These are phyloP conservation scores for Podarcis lilfordi DNA, from an alignment of 2,797 vertebrate species.

Conservation along the genomic window DNA sequence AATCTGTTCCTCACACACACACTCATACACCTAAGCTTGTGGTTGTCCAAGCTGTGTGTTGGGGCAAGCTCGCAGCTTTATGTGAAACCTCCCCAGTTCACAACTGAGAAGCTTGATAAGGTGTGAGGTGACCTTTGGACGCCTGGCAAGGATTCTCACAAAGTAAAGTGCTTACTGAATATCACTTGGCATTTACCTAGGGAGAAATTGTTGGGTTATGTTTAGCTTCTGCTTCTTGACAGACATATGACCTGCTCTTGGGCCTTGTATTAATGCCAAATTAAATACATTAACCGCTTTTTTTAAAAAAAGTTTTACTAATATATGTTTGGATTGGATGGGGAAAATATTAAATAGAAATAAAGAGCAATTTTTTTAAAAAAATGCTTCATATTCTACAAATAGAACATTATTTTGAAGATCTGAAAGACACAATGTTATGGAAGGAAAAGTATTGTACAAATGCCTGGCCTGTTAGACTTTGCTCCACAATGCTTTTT, in stretches of 20 bases:
- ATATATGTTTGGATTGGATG: not conserved
- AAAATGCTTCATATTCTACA: not conserved
- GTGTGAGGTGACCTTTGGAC: not conserved
- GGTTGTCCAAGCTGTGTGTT: conserved; percentile 23
- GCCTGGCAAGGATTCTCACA: conserved; percentile 24
- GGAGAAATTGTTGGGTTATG: not conserved
- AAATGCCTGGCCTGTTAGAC: not conserved
- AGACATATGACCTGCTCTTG: not conserved
- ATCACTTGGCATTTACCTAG: not conserved
- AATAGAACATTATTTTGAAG: not conserved
- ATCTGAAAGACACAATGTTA: not conserved
- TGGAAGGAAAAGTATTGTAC: not conserved
- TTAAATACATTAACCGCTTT: not conserved
- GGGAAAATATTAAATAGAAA: not conserved
- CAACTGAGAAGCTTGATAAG: not conserved
- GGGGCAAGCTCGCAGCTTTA: conserved; percentile 16
- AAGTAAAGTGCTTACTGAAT: not conserved
- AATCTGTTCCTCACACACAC: not conserved
- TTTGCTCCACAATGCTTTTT: not conserved
- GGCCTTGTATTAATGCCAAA: not conserved
- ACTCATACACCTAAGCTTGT: conserved; percentile 12
- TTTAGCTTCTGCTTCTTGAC: not conserved
- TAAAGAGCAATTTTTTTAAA: not conserved
- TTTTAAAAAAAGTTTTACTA: not conserved
- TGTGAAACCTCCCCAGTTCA: not conserved